phyloP scores from a whole-genome alignment of 2,113 vertebrate species.

The Anser brachyrhynchus region DNA sequence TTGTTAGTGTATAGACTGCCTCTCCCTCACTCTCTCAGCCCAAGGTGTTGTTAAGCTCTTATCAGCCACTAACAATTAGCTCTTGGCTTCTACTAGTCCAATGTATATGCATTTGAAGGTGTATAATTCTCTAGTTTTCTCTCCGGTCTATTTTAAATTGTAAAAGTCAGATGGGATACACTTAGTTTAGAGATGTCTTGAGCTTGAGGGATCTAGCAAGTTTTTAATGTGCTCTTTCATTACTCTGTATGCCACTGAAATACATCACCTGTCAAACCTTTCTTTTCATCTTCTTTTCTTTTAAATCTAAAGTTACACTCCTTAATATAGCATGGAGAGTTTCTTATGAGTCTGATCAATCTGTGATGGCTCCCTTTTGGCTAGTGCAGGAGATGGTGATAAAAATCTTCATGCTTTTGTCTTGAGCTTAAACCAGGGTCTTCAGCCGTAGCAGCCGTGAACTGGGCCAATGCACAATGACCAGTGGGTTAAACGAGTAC shows the following conservation, averaged over 20 bases:
- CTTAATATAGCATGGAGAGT: neutral
- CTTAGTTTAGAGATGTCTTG: neutral
- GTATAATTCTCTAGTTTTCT: neutral
- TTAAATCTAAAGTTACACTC: neutral
- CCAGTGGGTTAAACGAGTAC: neutral
- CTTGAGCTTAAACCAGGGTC: neutral
- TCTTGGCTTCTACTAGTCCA: neutral
- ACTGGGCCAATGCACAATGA: neutral
- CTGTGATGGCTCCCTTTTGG: neutral
- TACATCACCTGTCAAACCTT: neutral
- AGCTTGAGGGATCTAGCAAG: neutral
- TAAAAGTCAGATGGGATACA: neutral
- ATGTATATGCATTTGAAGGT: neutral
- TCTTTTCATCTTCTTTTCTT: neutral
- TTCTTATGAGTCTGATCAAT: neutral
- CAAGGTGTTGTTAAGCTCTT: neutral
- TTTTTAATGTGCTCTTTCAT: neutral
- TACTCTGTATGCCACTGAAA: neutral
- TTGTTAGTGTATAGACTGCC: neutral
- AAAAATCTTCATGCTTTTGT: neutral
- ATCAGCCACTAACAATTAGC: neutral
- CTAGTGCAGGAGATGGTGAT: neutral
- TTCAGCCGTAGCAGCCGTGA: fast-evolving
- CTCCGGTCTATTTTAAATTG: neutral
- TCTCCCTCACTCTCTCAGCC: neutral